A percentile compares a stretch with the other conserved stretches of the same genome.
Evolutionary conservation across 1,140 invertebrate species (phyloP).

Genomic region (Aphis gossypii): DNA sequence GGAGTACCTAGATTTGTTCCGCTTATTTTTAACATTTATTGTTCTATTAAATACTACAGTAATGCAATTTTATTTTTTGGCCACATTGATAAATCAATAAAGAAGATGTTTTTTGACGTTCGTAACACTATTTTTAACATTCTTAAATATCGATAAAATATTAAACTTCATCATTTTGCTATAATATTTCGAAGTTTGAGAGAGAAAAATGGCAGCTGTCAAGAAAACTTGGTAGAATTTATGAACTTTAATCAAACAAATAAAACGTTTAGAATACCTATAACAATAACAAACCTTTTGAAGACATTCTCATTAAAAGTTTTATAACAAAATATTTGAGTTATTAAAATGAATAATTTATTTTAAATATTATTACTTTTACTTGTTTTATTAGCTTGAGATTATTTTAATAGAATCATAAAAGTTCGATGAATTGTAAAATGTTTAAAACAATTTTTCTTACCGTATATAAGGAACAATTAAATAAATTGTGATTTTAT

Average conservation of each 20-base stretch:
- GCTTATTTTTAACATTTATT: neutral
- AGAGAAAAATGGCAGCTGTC: neutral
- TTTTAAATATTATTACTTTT: slow-evolving; percentile 13
- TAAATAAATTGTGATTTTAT: neutral
- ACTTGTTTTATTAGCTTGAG: neutral
- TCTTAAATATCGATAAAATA: neutral
- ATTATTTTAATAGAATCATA: neutral
- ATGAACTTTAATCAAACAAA: neutral
- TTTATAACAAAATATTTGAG: neutral
- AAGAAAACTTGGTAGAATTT: neutral
- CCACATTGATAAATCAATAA: neutral
- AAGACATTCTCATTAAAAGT: neutral
- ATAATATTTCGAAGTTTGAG: neutral
- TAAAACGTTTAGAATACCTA: slow-evolving; percentile 12
- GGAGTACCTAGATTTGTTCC: neutral
- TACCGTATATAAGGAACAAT: neutral
- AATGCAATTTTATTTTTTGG: neutral
- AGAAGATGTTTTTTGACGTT: neutral
- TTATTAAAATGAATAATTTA: slow-evolving; percentile 8
- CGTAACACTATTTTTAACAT: neutral
- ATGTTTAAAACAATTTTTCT: no score
- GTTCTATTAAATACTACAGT: neutral
- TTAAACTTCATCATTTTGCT: neutral
- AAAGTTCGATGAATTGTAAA: neutral
- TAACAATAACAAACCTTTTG: neutral